Evolutionary conservation across 2,888 invertebrate genomes (phyloP), one percentile per base, ranked within the genome.

Genomic region (Acanthosepion lycidas): DNA sequence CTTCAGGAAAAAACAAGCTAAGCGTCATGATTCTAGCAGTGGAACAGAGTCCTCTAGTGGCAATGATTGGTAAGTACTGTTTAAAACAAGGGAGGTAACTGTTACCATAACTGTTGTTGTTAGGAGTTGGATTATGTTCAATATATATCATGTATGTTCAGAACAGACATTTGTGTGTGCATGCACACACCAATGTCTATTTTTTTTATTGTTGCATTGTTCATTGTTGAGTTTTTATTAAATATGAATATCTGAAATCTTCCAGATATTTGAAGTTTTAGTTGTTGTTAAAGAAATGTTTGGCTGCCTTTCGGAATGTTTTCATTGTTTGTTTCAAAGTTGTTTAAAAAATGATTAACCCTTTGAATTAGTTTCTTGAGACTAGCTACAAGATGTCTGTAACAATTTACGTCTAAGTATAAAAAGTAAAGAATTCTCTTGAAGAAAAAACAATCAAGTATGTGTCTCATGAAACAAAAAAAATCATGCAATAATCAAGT

Each of bases 11-110:
- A 93, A 93, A 93, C 93, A 93, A 51, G 93, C 93, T 93, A 93
- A 93, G 93, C 93, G 53, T 93, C 93, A 93, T 93, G 93, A 93
- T 93, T 93, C 93, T 93, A 93, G 93, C 93, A 93, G 93, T 93
- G 93, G 93, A 93, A 93, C 93, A 51, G 93, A 93, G 93, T 93
- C 93, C 93, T 93, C 93, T 93, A 93, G 93, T 93, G 93, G 93
- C 93, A 93, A 49, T 93, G 93, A 93, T 93, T 93, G 93, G 93
- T 93, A 93, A 93, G 93, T 93, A 93, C 93, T 51, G 49, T n/a
- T 93, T 93, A 93, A 92, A 93, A 93, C 93, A 53, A 93, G 93
- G 93, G 93, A 49, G 49, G 93, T 93, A 93, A 93, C 93, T 92
- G 33, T 92, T 49, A 28, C 78, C 9, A 78, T n/a, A 42, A 42